Base-by-base conservation (phyloP, 2,888 invertebrate species). In the Chrysolina oricalcia region DNA sequence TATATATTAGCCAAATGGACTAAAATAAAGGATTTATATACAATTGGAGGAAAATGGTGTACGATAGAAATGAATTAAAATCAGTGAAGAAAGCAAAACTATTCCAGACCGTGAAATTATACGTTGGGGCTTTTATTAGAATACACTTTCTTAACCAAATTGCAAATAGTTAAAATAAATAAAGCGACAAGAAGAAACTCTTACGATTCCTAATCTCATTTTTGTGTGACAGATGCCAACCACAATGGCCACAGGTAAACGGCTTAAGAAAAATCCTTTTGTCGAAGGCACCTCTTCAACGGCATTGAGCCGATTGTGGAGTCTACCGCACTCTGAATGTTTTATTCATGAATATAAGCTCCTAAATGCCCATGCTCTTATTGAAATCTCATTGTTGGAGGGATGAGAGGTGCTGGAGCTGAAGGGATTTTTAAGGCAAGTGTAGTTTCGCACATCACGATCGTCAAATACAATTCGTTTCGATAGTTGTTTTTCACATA, bases 211-310 rank as follows among this genome's bases (percentile, higher is more conserved):
- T 59, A 59, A 59, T 59, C 59, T 35, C 59, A 59, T 59, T 59
- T 59, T 59, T 59, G 59, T 35, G 59, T 35, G 59, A 59, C 59
- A 59, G 59, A 59, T 59, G 59, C 35, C 59, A 59, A 59, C 59
- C 35, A 59, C 59, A 59, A 59, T 27, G 6, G 59, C 35, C 35
- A 13, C 59, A 59, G 59, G 59, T 59, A 59, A 27, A 53, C 53
- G 53, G 53, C 53, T 53, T 53, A 53, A n/a, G 59, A 59, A 59
- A 27, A 59, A 59, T 59, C 35, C 35, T 59, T 59, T 59, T 59
- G 59, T 59, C 35, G 59, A 59, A n/a, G 15, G 27, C 59, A 23
- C 2, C 59, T 59, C 35, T 59, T 17, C 59, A 35, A 59, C n/a
- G n/a, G 59, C 27, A 23, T n/a, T 59, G 35, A 59, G 27, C 27